Conservation (phyloP, 2,888 invertebrate genomes). For the Liposcelis brunnea region DNA sequence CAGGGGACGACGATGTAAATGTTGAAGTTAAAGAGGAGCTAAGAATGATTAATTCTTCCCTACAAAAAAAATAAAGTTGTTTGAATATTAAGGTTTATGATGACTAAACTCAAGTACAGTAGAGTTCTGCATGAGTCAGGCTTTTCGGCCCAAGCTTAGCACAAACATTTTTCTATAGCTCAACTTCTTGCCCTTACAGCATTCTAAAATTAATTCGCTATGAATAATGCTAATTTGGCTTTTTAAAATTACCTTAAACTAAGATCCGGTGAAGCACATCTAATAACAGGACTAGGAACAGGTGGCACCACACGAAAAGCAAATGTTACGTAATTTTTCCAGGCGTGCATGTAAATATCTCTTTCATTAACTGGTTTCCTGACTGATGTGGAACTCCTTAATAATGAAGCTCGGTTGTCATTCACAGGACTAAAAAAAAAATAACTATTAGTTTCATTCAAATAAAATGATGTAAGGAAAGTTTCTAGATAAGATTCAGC, state of each 20-base stretch:
- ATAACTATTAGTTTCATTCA: neutral
- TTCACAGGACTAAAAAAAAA: slow-evolving; percentile 58
- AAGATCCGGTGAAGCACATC: slow-evolving; percentile 85
- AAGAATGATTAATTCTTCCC: slow-evolving; percentile 22
- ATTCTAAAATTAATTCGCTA: neutral
- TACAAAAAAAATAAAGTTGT: too few species aligned
- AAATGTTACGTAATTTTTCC: slow-evolving; percentile 95
- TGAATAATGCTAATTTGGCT: neutral
- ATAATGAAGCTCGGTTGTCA: slow-evolving; percentile 86
- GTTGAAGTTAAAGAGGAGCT: slow-evolving; percentile 5
- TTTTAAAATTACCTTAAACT: slow-evolving; percentile 54
- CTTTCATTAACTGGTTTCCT: slow-evolving; percentile 85
- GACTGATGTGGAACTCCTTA: slow-evolving; percentile 72
- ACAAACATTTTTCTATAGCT: too few species aligned
- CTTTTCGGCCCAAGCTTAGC: too few species aligned
- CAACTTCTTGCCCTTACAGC: too few species aligned
- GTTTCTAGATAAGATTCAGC: too few species aligned
- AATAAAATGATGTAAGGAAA: neutral
- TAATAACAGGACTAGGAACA: slow-evolving; percentile 65
- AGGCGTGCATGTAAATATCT: slow-evolving; percentile 88
- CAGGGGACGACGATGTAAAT: slow-evolving; percentile 51
- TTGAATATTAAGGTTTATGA: too few species aligned
- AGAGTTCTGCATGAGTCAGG: too few species aligned
- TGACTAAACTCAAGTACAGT: too few species aligned
- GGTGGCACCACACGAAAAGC: slow-evolving; percentile 93